phyloP scores from a whole-genome alignment of 2,888 invertebrate genomes.

The Macaria liturata region DNA sequence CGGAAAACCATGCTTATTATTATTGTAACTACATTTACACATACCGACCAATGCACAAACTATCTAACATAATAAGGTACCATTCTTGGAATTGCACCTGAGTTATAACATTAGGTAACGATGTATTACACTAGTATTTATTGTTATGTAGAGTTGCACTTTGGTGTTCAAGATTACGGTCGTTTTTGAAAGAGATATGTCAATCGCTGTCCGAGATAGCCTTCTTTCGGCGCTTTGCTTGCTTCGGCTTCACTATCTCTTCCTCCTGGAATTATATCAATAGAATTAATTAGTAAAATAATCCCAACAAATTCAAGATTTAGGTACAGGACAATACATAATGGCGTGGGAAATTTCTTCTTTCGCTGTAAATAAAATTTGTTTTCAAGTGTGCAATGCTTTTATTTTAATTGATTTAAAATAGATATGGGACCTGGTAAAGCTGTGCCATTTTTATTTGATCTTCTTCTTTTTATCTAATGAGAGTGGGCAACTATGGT shows the following conservation, averaged over 20 bases:
- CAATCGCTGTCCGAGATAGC: constrained; percentile 96
- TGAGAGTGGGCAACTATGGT: no score
- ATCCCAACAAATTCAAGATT: no score
- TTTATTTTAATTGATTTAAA: no score
- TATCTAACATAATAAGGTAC: constrained; percentile 52
- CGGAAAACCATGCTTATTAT: constrained; percentile 26
- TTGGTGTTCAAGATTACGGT: constrained; percentile 76
- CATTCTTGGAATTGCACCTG: constrained; percentile 71
- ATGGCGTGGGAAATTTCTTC: no score
- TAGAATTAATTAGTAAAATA: no score
- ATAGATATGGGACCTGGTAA: no score
- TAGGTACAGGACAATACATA: no score
- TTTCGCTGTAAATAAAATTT: no score
- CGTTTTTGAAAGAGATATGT: constrained; percentile 79
- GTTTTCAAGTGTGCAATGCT: no score
- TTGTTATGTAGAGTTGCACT: constrained; percentile 81
- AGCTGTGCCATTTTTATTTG: no score
- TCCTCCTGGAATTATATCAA: constrained; percentile 85
- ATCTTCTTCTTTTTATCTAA: no score
- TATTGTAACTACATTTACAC: constrained; percentile 20
- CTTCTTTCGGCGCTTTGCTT: constrained; percentile 96
- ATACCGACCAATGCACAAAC: constrained; percentile 45
- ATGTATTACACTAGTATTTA: constrained; percentile 62
- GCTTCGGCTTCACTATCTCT: constrained; percentile 95
- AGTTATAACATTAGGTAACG: constrained; percentile 62